phyloP scores from a whole-genome alignment of 2,888 invertebrate genomes.

The Drosophila peninsularis region DNA sequence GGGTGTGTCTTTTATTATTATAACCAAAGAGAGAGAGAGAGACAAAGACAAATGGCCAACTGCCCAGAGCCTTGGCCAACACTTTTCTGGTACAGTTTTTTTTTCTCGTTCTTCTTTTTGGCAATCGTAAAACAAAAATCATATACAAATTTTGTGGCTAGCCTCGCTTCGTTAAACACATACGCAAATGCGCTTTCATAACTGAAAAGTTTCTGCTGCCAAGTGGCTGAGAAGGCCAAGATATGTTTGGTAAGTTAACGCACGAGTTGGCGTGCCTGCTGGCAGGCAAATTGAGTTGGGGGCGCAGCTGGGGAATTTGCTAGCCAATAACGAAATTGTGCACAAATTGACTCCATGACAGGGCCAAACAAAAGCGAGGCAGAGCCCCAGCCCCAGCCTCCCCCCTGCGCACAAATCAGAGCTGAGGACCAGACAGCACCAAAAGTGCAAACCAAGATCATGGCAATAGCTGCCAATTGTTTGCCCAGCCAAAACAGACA shows the following conservation, averaged over 20 bases:
- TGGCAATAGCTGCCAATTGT: conserved; percentile 66
- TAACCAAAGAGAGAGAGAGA: conserved; percentile 12
- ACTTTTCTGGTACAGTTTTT: conserved; percentile 19
- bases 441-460: conserved; percentile 76
- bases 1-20: conserved; percentile 75
- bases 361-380: conserved; percentile 2
- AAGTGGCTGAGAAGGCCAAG: not conserved
- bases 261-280: conserved; percentile 42
- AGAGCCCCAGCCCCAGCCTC: not conserved
- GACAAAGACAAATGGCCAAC: conserved; percentile 28
- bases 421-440: conserved; percentile 27
- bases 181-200: conserved; percentile 72
- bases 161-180: conserved; percentile 73
- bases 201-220: conserved; percentile 47
- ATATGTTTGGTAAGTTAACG: conserved; percentile 36
- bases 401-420: conserved; percentile 46
- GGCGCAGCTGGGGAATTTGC: conserved; percentile 31
- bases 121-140: conserved; percentile 61
- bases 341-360: conserved; percentile 59
- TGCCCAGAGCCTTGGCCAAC: conserved; percentile 22
- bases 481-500: conserved; percentile 73
- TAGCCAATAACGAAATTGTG: conserved; percentile 62
- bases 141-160: conserved; percentile 76
- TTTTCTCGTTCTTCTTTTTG: not conserved
- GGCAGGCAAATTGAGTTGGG: conserved; percentile 27